These are phyloP conservation scores for Tragopan temminckii DNA, from an alignment of 2,797 vertebrate species.

Conservation along the genomic window DNA sequence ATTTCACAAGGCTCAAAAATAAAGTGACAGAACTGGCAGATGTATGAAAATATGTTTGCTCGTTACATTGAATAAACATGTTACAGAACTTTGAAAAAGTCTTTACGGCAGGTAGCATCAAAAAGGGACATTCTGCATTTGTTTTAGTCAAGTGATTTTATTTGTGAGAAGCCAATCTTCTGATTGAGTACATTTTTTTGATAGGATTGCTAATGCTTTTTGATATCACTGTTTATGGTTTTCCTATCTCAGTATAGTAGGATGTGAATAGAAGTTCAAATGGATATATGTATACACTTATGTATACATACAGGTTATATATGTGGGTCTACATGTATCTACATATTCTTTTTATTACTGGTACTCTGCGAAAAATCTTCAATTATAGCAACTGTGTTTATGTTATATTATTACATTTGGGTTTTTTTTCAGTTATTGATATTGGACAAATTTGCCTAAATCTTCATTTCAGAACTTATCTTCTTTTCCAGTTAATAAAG, in stretches of 20 bases:
- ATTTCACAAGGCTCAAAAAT: not conserved
- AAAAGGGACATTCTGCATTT: not conserved
- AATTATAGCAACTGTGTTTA: not conserved
- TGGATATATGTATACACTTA: not conserved
- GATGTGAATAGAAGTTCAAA: not conserved
- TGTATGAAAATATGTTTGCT: not conserved
- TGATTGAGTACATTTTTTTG: not conserved
- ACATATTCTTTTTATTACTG: not conserved
- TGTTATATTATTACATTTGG: not conserved
- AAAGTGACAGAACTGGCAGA: not conserved
- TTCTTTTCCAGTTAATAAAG: not conserved
- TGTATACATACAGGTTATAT: not conserved
- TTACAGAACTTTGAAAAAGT: not conserved
- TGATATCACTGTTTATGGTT: fast-evolving
- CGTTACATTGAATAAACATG: not conserved
- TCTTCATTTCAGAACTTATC: not conserved
- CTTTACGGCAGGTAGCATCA: not conserved
- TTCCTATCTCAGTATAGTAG: not conserved
- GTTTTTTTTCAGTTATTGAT: not conserved
- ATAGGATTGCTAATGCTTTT: not conserved
- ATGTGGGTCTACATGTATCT: not conserved
- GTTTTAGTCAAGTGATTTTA: not conserved
- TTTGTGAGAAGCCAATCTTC: not conserved
- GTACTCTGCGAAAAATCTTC: not conserved
- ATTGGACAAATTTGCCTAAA: not conserved